Conservation (phyloP, 2,888 invertebrate species). For the Limnephilus lunatus region DNA sequence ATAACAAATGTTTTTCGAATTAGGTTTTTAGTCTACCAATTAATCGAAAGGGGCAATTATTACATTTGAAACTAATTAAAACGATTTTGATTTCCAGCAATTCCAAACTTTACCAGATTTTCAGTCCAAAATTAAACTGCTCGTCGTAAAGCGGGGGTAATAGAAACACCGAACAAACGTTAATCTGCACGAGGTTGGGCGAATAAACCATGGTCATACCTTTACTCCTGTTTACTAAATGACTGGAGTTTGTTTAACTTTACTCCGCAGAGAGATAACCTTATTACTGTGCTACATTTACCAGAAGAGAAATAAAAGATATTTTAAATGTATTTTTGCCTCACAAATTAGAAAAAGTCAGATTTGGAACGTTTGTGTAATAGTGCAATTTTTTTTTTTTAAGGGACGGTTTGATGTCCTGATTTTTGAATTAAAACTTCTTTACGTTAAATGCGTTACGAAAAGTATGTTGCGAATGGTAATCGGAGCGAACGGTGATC, state of each 20-base stretch:
- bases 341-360: not conserved
- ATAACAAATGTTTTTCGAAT: not conserved
- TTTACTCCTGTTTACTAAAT: constrained; percentile 4
- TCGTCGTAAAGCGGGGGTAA: not conserved
- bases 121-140: not conserved
- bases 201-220: constrained; percentile 1
- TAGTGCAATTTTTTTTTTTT: not conserved
- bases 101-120: not conserved
- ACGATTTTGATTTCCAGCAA: not conserved
- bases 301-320: not conserved
- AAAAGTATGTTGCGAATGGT: too few species aligned
- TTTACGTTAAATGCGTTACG: too few species aligned
- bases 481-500: too few species aligned
- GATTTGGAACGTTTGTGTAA: not conserved
- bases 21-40: too few species aligned
- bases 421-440: too few species aligned
- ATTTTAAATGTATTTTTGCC: not conserved
- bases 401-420: not conserved
- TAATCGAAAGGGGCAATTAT: not conserved
- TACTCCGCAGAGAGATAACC: constrained; percentile 10
- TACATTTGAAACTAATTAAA: not conserved
- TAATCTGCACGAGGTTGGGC: not conserved
- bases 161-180: constrained; percentile 36
- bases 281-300: not conserved
- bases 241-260: constrained; percentile 31